Evolutionary conservation across 2,888 invertebrate genomes (phyloP).

Genomic region (Adelphocoris suturalis): DNA sequence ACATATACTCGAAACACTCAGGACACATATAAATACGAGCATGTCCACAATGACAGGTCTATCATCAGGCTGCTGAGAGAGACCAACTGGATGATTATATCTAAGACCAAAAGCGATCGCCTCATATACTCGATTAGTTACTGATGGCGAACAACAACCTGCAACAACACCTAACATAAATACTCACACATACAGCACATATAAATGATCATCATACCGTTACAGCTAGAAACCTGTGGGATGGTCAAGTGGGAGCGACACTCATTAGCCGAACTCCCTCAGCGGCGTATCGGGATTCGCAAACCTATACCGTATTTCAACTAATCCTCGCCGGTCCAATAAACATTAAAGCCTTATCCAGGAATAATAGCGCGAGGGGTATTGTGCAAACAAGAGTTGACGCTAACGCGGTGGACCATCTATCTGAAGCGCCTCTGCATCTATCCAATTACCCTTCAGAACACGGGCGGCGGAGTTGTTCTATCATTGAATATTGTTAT

Average conservation of each 20-base stretch:
- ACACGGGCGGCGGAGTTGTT: neutral
- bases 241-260: neutral
- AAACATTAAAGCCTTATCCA: conserved; percentile 23
- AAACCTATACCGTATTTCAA: conserved; percentile 16
- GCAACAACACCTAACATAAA: too few relatives aligned
- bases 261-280: neutral
- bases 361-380: neutral
- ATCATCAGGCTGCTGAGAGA: neutral
- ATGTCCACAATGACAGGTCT: too few relatives aligned
- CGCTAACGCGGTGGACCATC: neutral
- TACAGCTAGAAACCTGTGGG: neutral
- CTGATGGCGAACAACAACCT: too few relatives aligned
- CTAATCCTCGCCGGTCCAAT: conserved; percentile 12
- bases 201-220: neutral
- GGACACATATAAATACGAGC: too few relatives aligned
- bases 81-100: neutral
- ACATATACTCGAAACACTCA: too few relatives aligned
- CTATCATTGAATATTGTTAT: conserved; percentile 4
- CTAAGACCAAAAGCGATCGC: conserved; percentile 2
- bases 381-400: neutral
- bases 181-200: too few relatives aligned
- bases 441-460: neutral
- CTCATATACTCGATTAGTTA: neutral
- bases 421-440: neutral
- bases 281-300: neutral